These are phyloP conservation scores for Lochmaea capreae DNA, from an alignment of 2,888 invertebrate genomes.

Conservation along the genomic window DNA sequence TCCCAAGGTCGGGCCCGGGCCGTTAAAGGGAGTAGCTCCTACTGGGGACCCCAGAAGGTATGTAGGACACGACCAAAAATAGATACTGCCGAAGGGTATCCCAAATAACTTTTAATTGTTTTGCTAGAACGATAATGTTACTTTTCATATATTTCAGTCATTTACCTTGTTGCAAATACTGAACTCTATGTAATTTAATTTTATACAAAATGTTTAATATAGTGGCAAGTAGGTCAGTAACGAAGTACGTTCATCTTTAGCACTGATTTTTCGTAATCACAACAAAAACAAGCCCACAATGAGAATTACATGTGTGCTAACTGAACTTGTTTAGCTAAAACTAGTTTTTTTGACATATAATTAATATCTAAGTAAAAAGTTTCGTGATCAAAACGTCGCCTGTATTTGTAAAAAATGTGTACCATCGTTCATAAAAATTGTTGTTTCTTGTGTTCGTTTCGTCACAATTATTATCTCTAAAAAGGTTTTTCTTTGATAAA, in stretches of 20 bases:
- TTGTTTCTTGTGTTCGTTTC: no score
- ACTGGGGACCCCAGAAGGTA: no score
- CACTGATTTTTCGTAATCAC: slow-evolving; percentile 21
- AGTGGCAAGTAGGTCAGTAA: slow-evolving; percentile 12
- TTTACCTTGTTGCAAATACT: background rate
- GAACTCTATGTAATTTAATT: background rate
- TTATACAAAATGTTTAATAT: background rate
- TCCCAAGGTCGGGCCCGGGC: no score
- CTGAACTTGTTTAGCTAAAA: slow-evolving; percentile 26
- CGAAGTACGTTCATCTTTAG: slow-evolving; percentile 14
- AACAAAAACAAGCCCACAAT: slow-evolving; percentile 29
- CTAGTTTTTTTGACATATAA: slow-evolving; percentile 1
- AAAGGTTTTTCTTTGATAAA: no score
- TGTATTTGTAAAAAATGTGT: no score
- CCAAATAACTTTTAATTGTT: no score
- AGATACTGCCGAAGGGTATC: no score
- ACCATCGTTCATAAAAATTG: no score
- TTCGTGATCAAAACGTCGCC: no score
- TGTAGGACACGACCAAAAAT: no score
- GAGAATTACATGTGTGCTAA: slow-evolving; percentile 22
- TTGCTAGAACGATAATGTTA: background rate
- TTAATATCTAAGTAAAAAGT: background rate
- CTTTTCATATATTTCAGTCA: background rate
- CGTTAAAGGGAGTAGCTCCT: no score
- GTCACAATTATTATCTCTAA: no score